A percentile compares a stretch with the other conserved stretches of the same genome.
These are phyloP conservation scores for Tribolium freemani DNA, from an alignment of 2,888 invertebrate species.

Conservation along the genomic window DNA sequence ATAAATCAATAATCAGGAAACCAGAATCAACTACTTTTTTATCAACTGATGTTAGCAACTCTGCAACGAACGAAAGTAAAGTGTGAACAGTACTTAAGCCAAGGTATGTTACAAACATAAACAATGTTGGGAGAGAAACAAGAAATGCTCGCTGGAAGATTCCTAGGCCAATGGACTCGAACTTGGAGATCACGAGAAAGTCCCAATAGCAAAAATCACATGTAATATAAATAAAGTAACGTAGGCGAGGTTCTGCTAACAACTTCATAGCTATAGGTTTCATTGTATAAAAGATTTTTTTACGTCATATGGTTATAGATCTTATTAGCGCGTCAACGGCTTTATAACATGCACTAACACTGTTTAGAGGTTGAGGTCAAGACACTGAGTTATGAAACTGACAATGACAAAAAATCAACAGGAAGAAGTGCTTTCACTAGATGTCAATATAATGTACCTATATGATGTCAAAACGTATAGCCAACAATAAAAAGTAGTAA, in stretches of 20 bases:
- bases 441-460: neutral
- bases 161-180: constrained; percentile 15
- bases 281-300: neutral
- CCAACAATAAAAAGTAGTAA: too few relatives aligned
- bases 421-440: neutral
- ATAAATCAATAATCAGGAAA: neutral
- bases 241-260: too few relatives aligned
- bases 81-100: constrained; percentile 6
- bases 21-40: neutral
- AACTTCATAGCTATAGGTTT: too few relatives aligned
- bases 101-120: constrained; percentile 8
- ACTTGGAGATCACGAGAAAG: neutral
- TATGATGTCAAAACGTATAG: neutral
- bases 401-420: neutral
- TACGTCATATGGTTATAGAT: neutral
- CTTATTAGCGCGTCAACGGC: neutral
- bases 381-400: neutral
- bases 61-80: constrained; percentile 4
- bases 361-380: neutral
- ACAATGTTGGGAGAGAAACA: neutral
- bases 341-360: neutral
- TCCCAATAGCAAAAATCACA: neutral
- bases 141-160: neutral
- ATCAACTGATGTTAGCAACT: neutral
- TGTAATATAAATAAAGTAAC: neutral